Percentiles rank a stretch among this genome's conserved stretches.
Conservation (phyloP, 1,140 invertebrate genomes). For the Drosophila pachea region DNA sequence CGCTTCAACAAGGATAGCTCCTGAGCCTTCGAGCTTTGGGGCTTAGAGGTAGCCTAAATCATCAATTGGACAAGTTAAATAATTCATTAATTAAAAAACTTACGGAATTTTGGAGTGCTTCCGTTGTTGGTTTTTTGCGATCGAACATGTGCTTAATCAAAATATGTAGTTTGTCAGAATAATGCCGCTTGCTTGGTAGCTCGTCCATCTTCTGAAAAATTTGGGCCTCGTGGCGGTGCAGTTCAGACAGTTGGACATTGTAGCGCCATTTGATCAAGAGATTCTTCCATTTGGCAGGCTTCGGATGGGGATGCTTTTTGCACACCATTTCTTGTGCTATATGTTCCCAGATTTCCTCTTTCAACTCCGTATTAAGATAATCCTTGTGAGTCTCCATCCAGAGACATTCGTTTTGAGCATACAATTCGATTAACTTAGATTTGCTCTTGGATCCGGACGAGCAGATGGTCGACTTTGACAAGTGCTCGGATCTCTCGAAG, state of each 20-base stretch:
- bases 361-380: constrained; percentile 46
- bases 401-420: constrained; percentile 45
- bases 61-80: background rate
- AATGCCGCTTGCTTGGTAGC: constrained; percentile 10
- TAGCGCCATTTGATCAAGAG: constrained; percentile 47
- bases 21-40: background rate
- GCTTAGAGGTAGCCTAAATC: background rate
- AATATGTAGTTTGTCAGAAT: constrained; percentile 39
- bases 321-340: constrained; percentile 48
- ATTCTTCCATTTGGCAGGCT: constrained; percentile 44
- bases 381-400: constrained; percentile 56
- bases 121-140: background rate
- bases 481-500: background rate
- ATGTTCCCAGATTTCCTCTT: constrained; percentile 42
- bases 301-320: background rate
- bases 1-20: constrained; percentile 12
- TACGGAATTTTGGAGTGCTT: background rate
- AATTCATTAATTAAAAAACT: constrained; percentile 2
- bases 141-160: constrained; percentile 48
- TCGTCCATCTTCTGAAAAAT: constrained; percentile 2
- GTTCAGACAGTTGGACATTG: constrained; percentile 35
- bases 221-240: constrained; percentile 26
- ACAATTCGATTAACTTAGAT: constrained; percentile 50
- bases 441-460: constrained; percentile 1
- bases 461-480: background rate